A percentile compares a stretch with the other conserved stretches of the same genome.
Conservation (phyloP, 2,888 invertebrate species). For the Volucella bombylans region DNA sequence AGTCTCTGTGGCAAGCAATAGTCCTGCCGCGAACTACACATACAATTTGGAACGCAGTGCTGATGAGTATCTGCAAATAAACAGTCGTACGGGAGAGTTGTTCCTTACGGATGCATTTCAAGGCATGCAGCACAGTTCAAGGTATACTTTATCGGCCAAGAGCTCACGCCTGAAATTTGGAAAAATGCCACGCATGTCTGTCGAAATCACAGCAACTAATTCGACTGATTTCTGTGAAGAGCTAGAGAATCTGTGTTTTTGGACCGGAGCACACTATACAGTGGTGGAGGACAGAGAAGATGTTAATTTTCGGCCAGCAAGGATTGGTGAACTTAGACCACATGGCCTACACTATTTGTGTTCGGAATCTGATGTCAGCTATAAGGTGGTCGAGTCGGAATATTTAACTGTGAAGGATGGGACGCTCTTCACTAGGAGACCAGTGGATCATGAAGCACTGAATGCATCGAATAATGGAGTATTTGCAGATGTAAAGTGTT, state of each 20-base stretch:
- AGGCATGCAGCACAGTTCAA: conserved; percentile 75
- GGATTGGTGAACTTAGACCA: conserved; percentile 82
- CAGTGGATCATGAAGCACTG: conserved; percentile 82
- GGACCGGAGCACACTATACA: conserved; percentile 79
- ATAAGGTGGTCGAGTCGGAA: conserved; percentile 81
- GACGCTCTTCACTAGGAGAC: conserved; percentile 81
- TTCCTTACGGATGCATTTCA: conserved; percentile 79
- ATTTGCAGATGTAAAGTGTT: conserved; percentile 79
- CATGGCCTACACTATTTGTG: conserved; percentile 83
- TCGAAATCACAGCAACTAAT: conserved; percentile 78
- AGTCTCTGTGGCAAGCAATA: conserved; percentile 77
- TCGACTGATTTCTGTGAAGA: conserved; percentile 78
- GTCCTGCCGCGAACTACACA: conserved; percentile 77
- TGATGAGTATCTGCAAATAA: conserved; percentile 77
- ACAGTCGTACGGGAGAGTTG: conserved; percentile 80
- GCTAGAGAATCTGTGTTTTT: conserved; percentile 80
- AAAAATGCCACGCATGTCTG: conserved; percentile 79
- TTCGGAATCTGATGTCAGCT: conserved; percentile 83
- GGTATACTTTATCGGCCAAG: conserved; percentile 79
- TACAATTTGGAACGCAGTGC: conserved; percentile 79
- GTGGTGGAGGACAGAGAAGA: conserved; percentile 77
- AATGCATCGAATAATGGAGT: conserved; percentile 77
- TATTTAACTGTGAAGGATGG: conserved; percentile 82
- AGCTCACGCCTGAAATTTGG: conserved; percentile 49
- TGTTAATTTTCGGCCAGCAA: conserved; percentile 75